Evolutionary conservation across 1,140 invertebrate species (phyloP).

Genomic region (Drosophila saltans): DNA sequence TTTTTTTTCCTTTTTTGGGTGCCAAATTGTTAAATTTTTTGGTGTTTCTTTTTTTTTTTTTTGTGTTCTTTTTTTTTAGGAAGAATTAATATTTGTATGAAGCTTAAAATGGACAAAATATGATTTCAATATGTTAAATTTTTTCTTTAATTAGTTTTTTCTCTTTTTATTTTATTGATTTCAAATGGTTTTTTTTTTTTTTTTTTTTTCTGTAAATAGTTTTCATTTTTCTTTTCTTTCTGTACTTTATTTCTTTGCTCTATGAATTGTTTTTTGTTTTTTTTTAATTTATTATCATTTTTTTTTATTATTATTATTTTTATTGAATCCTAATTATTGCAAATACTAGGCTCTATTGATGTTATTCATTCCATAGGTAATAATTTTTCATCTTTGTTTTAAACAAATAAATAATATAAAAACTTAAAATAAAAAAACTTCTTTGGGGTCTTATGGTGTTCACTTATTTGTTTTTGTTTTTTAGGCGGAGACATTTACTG

Average conservation of each 20-base stretch:
- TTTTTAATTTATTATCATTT: conserved; percentile 38
- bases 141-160: conserved; percentile 29
- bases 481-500: conserved; percentile 79
- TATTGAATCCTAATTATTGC: conserved; percentile 53
- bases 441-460: background rate
- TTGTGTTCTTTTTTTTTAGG: conserved; percentile 33
- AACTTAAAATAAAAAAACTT: background rate
- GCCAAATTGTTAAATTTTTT: conserved; percentile 40
- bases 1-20: conserved; percentile 9
- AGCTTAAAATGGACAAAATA: conserved; percentile 76
- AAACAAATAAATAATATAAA: background rate
- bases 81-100: conserved; percentile 46
- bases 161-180: conserved; percentile 37
- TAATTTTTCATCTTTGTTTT: background rate
- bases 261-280: conserved; percentile 40
- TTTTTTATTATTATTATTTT: conserved; percentile 23
- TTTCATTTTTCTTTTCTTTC: conserved; percentile 49
- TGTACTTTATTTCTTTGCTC: conserved; percentile 34
- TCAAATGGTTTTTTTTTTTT: conserved; percentile 32
- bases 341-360: conserved; percentile 58
- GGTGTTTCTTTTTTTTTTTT: conserved; percentile 15
- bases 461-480: conserved; percentile 33
- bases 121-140: conserved; percentile 38
- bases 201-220: conserved; percentile 51
- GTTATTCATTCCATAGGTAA: conserved; percentile 42